These are phyloP conservation scores for Zaprionus inermis DNA, from an alignment of 1,140 invertebrate genomes.

Conservation along the genomic window DNA sequence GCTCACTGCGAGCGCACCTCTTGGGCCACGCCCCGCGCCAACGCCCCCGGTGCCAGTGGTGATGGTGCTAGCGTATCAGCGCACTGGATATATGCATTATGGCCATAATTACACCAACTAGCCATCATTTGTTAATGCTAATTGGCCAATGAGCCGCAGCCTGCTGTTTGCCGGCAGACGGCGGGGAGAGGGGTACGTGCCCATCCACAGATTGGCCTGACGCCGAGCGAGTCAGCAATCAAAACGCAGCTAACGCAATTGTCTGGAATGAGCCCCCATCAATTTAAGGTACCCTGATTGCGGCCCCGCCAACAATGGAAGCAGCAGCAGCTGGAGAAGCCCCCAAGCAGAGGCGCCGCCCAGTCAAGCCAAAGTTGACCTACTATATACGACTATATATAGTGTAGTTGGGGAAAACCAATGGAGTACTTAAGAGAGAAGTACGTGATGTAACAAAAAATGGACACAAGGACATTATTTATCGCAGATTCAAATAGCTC, in stretches of 20 bases:
- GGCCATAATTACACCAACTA: constrained; percentile 81
- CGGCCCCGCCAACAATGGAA: constrained; percentile 7
- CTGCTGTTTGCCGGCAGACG: neutral
- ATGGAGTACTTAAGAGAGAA: neutral
- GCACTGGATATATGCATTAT: constrained; percentile 73
- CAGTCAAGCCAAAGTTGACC: neutral
- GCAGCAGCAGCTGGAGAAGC: neutral
- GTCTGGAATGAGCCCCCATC: constrained; percentile 42
- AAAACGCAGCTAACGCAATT: constrained; percentile 40
- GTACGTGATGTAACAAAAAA: neutral
- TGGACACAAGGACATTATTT: neutral
- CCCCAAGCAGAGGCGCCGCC: constrained; percentile 3
- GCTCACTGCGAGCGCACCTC: constrained; percentile 38
- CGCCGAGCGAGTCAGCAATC: constrained; percentile 28
- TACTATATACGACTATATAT: neutral
- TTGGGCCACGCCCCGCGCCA: constrained; percentile 51
- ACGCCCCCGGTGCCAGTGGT: constrained; percentile 34
- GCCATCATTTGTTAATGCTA: constrained; percentile 82
- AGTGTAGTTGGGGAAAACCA: neutral
- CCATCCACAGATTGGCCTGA: constrained; percentile 7
- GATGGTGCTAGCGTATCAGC: constrained; percentile 9
- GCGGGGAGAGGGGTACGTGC: no score
- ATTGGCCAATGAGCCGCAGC: constrained; percentile 74
- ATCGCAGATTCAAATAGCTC: no score
- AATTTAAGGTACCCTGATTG: constrained; percentile 37